Base-by-base conservation (phyloP, 2,888 invertebrate genomes). In the Bedellia somnulentella region DNA sequence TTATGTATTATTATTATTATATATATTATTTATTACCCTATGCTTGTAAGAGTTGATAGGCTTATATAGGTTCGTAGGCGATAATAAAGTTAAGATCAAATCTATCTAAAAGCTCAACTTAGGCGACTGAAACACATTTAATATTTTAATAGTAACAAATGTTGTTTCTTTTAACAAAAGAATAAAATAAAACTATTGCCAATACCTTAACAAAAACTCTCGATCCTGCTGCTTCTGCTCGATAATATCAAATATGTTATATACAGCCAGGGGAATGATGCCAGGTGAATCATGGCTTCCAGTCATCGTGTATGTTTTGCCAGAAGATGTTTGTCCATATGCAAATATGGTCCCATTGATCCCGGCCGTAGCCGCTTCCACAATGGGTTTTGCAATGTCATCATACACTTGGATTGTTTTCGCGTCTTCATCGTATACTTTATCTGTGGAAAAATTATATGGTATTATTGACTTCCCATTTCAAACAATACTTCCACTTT, bases 241-340 rank as follows among this genome's bases (percentile, higher is more conserved):
- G 23, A 89, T 86, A 29, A 73, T 66, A 22, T 82, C 62, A 50
- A 90, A 91, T 21, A 90, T 78, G 46, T 87, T 79, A 5, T 83
- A 57, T 0, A 92, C 80, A 1, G 90, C 81, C 21, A 86, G 51
- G 0, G 83, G 82, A 46, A 93, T 86, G 5, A 94, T 82, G 1
- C 94, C 94, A 0, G 81, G 83, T 22, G 84, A 81, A 0, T 60
- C 44, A 0, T 76, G 61, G 17, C 80, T 80, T 1, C 94, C 94
- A 51, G 87, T 80, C 86, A 92, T 89, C 0, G 90, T 91, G 45
- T 85, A 85, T 0, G 92, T 92, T 59, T 92, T 92, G 31, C 93
- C 94, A 0, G 92, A 92, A 1, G 91, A 88, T 3, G 93, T 93
- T 58, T 93, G 93, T 5, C 93, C 93, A 54, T 94, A 94, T 0